These are phyloP conservation scores for Apeira syringaria DNA, from an alignment of 2,888 invertebrate genomes.

Conservation along the genomic window DNA sequence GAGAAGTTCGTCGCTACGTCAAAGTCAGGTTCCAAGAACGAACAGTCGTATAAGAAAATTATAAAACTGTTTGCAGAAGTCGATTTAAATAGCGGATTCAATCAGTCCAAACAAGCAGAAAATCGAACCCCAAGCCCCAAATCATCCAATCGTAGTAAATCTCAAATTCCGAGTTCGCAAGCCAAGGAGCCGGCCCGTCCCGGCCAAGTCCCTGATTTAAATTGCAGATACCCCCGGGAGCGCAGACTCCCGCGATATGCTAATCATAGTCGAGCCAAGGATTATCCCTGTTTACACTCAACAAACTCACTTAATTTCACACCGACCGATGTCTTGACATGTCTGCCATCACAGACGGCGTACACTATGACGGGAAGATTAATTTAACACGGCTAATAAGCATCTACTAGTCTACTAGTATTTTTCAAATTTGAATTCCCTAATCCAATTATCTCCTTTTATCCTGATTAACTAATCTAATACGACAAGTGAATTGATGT, in stretches of 20 bases:
- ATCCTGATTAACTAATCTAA: too few relatives aligned
- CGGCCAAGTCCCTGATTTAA: conserved; percentile 80
- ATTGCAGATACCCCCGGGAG: conserved; percentile 80
- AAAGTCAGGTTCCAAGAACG: conserved; percentile 26
- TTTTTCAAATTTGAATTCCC: too few relatives aligned
- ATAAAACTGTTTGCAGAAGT: conserved; percentile 51
- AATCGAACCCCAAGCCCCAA: conserved; percentile 80
- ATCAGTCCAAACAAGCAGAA: conserved; percentile 79
- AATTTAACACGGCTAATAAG: too few relatives aligned
- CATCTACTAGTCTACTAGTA: too few relatives aligned
- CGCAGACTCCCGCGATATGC: conserved; percentile 82
- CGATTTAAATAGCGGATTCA: conserved; percentile 70
- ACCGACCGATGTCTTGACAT: conserved; percentile 73
- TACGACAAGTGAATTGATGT: too few relatives aligned
- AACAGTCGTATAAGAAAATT: conserved; percentile 32
- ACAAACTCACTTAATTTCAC: conserved; percentile 83
- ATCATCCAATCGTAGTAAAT: conserved; percentile 80
- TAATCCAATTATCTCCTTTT: too few relatives aligned
- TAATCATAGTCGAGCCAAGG: conserved; percentile 82
- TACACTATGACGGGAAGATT: conserved; percentile 17
- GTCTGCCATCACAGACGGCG: conserved; percentile 50
- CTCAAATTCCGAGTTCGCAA: conserved; percentile 75
- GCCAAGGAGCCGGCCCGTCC: conserved; percentile 77
- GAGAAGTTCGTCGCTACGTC: conserved; percentile 14
- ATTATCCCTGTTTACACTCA: conserved; percentile 84